Base-by-base conservation (phyloP, 2,797 vertebrate species). In the Myotis findleyi region DNA sequence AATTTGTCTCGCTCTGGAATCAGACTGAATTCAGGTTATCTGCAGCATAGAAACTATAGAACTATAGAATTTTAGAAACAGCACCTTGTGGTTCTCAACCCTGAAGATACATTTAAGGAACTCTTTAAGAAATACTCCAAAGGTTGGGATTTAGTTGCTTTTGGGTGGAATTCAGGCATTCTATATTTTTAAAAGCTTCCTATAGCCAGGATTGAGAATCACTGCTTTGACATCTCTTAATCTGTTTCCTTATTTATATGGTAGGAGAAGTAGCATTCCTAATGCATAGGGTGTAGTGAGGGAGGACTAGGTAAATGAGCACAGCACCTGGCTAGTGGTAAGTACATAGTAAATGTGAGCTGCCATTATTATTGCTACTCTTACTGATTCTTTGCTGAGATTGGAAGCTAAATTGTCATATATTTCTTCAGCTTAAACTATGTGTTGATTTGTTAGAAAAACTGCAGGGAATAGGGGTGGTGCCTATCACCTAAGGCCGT, bases 81-180 rank as follows among this genome's bases (percentile, higher is more conserved):
- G 75, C 30, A n/a, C 47, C n/a, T 53, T 66, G 25, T 94, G 59
- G 10, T 64, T 95, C 17, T 41, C 10, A 92, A 21, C 17, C 20
- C 14, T 81, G 6, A 71, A 36, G 44, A 38, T 16, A 82, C 7
- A 47, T 17, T 38, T 59, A 38, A 76, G 73, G 75, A 83, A 53
- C 25, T 53, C 87, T 27, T 6, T 9, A 66, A 88, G 36, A 80
- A 41, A 27, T 53, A 3, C 2, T n/a, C 75, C 6, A 77, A 49
- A 72, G n/a, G 44, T 64, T 69, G 13, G 91, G 76, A 96, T 90
- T 87, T 79, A 55, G 69, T 93, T 92, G 23, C 41, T 75, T 95
- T 77, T 85, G 23, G 11, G 20, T 55, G 5, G 30, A 11, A 5
- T 71, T 93, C 17, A 51, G 69, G 13, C 36, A 33, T 66, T 66